phyloP scores from a whole-genome alignment of 1,140 invertebrate species.

The Eumaeus atala region DNA sequence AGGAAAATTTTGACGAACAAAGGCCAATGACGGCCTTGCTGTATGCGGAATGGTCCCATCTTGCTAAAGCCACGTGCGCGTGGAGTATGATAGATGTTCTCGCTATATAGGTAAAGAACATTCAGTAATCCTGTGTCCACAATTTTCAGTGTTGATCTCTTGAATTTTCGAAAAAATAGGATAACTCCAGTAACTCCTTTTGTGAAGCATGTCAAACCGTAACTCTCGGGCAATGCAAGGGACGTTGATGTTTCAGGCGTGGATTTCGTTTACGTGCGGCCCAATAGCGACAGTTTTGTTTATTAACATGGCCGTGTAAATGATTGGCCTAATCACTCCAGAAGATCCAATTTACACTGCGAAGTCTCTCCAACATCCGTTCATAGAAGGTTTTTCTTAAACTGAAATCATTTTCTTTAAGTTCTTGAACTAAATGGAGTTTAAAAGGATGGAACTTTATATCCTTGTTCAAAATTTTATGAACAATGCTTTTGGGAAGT shows the following conservation, averaged over 20 bases:
- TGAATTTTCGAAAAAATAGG: no score
- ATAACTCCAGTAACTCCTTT: no score
- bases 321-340: slow-evolving; percentile 20
- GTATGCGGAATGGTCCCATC: neutral
- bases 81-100: no score
- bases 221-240: neutral
- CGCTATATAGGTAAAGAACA: no score
- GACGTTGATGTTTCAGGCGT: slow-evolving; percentile 6
- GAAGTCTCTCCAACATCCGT: slow-evolving; percentile 21
- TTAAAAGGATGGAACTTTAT: slow-evolving; percentile 5
- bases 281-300: slow-evolving; percentile 20
- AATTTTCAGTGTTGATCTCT: no score
- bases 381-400: slow-evolving; percentile 17
- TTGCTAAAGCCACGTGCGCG: neutral
- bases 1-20: slow-evolving; percentile 1
- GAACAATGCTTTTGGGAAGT: slow-evolving; percentile 4
- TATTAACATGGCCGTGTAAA: slow-evolving; percentile 16
- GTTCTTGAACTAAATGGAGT: slow-evolving; percentile 16
- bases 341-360: slow-evolving; percentile 20
- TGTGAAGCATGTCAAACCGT: neutral
- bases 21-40: neutral
- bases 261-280: neutral
- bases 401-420: slow-evolving; percentile 16
- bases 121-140: no score
- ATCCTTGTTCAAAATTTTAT: neutral